A percentile compares a stretch with the other conserved stretches of the same genome.
These are phyloP conservation scores for Hucho hucho DNA, from an alignment of 2,113 vertebrate species.

Conservation along the genomic window DNA sequence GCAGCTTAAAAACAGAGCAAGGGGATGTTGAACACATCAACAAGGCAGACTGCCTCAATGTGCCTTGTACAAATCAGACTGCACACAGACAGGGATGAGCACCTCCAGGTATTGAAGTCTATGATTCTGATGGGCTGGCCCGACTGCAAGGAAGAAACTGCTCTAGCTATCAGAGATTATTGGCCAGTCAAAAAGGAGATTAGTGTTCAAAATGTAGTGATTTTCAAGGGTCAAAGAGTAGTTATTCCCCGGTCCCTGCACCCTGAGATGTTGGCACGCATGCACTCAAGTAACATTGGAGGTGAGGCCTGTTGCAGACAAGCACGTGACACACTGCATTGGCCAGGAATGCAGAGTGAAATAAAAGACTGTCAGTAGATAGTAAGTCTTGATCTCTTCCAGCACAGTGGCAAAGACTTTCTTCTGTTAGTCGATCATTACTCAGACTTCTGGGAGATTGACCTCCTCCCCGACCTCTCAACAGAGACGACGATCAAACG, in stretches of 20 bases:
- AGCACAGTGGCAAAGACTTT: conserved; percentile 1
- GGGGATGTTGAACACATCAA: conserved; percentile 20
- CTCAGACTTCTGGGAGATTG: conserved; percentile 37
- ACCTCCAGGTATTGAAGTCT: no score
- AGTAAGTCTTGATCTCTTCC: conserved; percentile 27
- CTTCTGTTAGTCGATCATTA: conserved; percentile 34
- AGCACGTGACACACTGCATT: background rate
- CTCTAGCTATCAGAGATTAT: conserved; percentile 8
- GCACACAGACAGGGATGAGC: no score
- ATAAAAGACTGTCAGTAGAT: conserved; percentile 29
- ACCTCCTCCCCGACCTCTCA: conserved; percentile 14
- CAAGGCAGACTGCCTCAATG: conserved; percentile 32
- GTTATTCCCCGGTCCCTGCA: conserved; percentile 4
- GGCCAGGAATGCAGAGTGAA: no score
- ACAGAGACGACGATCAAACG: conserved; percentile 18
- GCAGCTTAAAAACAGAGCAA: conserved; percentile 25
- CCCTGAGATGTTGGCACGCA: conserved; percentile 20
- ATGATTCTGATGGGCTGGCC: no score
- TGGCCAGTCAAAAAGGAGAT: conserved; percentile 12
- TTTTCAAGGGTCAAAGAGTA: conserved; percentile 9
- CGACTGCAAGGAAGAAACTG: background rate
- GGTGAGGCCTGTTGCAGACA: conserved; percentile 6
- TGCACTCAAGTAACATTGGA: background rate
- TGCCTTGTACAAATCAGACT: background rate
- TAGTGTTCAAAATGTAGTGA: conserved; percentile 6